Percentiles rank a stretch among this genome's conserved stretches.
phyloP scores from a whole-genome alignment of 1,140 invertebrate species.

The Periplaneta americana region DNA sequence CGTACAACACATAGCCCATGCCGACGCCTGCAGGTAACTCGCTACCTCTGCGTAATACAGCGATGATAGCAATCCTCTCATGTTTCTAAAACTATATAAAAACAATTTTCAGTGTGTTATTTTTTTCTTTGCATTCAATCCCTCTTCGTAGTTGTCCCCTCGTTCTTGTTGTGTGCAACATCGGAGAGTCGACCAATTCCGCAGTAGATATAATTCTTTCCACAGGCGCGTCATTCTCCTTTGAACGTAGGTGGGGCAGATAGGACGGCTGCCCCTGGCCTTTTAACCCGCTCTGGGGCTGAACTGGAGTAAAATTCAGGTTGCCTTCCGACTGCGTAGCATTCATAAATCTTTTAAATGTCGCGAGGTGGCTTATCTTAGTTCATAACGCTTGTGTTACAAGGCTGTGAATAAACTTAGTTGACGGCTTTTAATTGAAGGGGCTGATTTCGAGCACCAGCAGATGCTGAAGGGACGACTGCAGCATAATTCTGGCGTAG shows the following conservation, averaged over 20 bases:
- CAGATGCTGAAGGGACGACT: too few relatives aligned
- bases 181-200: background rate
- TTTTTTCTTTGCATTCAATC: background rate
- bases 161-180: too few relatives aligned
- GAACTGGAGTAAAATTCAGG: background rate
- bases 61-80: background rate
- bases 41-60: background rate
- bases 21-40: background rate
- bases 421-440: too few relatives aligned
- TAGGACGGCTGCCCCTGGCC: background rate
- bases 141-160: background rate
- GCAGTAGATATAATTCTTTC: background rate
- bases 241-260: background rate
- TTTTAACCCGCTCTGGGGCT: background rate
- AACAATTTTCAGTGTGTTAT: background rate
- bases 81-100: background rate
- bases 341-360: too few relatives aligned
- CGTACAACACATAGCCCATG: background rate
- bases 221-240: too few relatives aligned
- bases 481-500: too few relatives aligned
- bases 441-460: too few relatives aligned
- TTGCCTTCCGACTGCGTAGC: too few relatives aligned
- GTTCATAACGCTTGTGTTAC: too few relatives aligned
- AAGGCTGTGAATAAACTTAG: too few relatives aligned
- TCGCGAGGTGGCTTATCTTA: too few relatives aligned